Percentiles rank a stretch among this genome's conserved stretches.
Evolutionary conservation across 1,140 invertebrate species (phyloP).

Genomic region (Lordiphosa collinella): DNA sequence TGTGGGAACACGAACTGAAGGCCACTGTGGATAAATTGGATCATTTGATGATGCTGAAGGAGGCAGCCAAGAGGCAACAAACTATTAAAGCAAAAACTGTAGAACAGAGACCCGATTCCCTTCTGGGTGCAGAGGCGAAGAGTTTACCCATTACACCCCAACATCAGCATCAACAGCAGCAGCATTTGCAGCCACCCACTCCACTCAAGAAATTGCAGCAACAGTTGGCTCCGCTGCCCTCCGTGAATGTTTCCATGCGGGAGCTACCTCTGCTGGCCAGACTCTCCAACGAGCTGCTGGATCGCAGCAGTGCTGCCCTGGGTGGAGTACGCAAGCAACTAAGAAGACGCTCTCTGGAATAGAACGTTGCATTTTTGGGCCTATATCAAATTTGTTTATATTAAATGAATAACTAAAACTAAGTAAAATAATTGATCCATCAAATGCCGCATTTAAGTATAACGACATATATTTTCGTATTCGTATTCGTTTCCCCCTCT

Average conservation of each 20-base stretch:
- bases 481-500: slow-evolving; percentile 66
- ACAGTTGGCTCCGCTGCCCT: slow-evolving; percentile 70
- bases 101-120: slow-evolving; percentile 55
- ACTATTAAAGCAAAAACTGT: slow-evolving; percentile 35
- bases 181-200: slow-evolving; percentile 26
- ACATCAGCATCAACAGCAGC: slow-evolving; percentile 31
- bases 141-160: slow-evolving; percentile 73
- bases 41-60: slow-evolving; percentile 83
- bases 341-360: slow-evolving; percentile 70
- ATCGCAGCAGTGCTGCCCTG: slow-evolving; percentile 57
- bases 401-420: slow-evolving; percentile 56
- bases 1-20: slow-evolving; percentile 84
- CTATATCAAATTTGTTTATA: slow-evolving; percentile 72
- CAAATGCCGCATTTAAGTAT: slow-evolving; percentile 68
- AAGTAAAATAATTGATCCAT: slow-evolving; percentile 38
- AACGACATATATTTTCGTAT: slow-evolving; percentile 12
- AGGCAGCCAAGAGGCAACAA: slow-evolving; percentile 53
- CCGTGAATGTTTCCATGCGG: slow-evolving; percentile 77
- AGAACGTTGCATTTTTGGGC: slow-evolving; percentile 21
- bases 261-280: slow-evolving; percentile 72
- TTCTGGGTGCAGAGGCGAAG: slow-evolving; percentile 68
- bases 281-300: slow-evolving; percentile 67
- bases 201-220: slow-evolving; percentile 71
- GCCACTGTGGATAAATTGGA: slow-evolving; percentile 85
- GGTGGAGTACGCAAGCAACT: slow-evolving; percentile 51